A percentile compares a stretch with the other conserved stretches of the same genome.
Evolutionary conservation across 2,888 invertebrate genomes (phyloP).

Genomic region (Eugnorisma glareosa): DNA sequence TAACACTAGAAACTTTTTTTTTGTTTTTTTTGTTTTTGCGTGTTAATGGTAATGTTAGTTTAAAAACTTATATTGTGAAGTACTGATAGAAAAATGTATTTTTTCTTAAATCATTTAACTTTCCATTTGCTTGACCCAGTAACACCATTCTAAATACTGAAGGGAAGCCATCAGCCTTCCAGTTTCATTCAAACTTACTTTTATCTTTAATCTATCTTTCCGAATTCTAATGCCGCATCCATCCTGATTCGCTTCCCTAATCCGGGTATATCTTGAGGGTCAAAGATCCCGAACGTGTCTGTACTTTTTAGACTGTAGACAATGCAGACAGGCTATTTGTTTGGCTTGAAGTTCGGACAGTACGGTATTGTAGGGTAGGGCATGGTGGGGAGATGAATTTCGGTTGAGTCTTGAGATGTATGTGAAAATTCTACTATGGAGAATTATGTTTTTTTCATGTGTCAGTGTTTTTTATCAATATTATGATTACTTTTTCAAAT

Average conservation of each 20-base stretch:
- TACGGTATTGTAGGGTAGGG: conserved; percentile 41
- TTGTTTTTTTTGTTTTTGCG: too few species aligned
- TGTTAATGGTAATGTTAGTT: too few species aligned
- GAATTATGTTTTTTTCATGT: neutral
- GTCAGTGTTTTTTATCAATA: neutral
- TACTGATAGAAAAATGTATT: too few species aligned
- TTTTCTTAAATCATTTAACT: too few species aligned
- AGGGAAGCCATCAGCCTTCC: neutral
- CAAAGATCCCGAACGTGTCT: conserved; percentile 77
- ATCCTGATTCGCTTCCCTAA: conserved; percentile 2
- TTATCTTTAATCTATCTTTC: neutral
- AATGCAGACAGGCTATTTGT: conserved; percentile 58
- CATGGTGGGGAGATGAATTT: conserved; percentile 15
- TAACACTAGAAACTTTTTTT: too few species aligned
- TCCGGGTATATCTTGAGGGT: conserved; percentile 71
- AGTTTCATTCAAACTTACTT: neutral
- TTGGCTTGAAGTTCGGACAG: conserved; percentile 57
- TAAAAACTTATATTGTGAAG: too few species aligned
- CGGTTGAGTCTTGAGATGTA: too few species aligned
- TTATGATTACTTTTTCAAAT: neutral
- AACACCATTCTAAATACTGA: neutral
- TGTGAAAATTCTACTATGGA: neutral
- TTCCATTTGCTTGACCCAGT: neutral
- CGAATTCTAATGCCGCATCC: conserved; percentile 61
- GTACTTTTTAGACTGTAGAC: conserved; percentile 69